Percentiles rank a stretch among this genome's conserved stretches.
These are phyloP conservation scores for Pseudococcus longispinus DNA, from an alignment of 2,888 invertebrate species.

Conservation along the genomic window DNA sequence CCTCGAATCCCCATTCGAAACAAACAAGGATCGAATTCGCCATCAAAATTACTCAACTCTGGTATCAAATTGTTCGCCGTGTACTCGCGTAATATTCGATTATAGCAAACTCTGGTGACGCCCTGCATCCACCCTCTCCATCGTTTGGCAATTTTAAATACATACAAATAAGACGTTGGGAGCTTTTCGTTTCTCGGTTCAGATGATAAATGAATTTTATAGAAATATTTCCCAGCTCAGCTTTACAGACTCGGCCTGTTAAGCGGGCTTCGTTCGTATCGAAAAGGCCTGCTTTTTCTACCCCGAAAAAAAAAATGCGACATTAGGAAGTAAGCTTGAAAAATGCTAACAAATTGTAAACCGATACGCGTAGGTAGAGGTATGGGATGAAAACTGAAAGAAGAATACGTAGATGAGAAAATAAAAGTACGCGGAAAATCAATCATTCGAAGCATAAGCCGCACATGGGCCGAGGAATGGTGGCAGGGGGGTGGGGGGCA, in stretches of 20 bases:
- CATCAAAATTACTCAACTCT: background rate
- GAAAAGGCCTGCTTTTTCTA: background rate
- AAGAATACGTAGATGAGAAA: slow-evolving; percentile 11
- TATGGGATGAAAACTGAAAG: background rate
- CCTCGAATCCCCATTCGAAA: background rate
- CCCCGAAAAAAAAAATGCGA: background rate
- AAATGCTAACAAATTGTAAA: slow-evolving; percentile 16
- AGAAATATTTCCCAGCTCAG: background rate
- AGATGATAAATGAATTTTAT: slow-evolving; percentile 31
- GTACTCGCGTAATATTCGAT: background rate
- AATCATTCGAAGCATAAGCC: background rate
- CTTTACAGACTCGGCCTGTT: background rate
- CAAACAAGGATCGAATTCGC: background rate
- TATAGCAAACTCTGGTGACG: background rate
- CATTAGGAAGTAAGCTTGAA: background rate
- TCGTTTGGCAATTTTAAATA: background rate
- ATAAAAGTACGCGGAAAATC: background rate
- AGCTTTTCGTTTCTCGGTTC: background rate
- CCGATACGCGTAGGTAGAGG: background rate
- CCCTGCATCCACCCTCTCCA: background rate
- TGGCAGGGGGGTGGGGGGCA: no score
- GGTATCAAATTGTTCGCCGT: background rate
- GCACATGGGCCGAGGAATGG: no score
- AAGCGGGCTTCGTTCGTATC: slow-evolving; percentile 3
- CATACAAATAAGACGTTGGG: background rate